A percentile compares a stretch with the other conserved stretches of the same genome.
Evolutionary conservation across 2,888 invertebrate species (phyloP).

Genomic region (Pristionchus mayeri): DNA sequence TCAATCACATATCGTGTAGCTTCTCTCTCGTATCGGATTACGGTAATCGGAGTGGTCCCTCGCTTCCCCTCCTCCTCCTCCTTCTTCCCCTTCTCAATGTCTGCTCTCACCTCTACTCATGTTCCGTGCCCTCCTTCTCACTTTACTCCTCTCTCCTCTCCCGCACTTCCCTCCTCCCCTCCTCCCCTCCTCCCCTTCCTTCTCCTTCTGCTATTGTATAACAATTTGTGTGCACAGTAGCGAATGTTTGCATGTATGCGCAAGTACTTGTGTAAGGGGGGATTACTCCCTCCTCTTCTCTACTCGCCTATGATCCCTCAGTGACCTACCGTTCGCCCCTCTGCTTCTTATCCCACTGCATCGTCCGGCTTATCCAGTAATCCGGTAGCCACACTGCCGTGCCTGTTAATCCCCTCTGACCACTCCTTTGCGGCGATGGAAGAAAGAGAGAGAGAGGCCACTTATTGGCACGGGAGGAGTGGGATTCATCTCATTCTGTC

Average conservation of each 20-base stretch:
- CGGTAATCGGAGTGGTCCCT: not conserved
- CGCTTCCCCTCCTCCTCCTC: too few species aligned
- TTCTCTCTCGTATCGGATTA: not conserved
- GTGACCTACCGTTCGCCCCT: constrained; percentile 12
- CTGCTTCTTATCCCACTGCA: too few species aligned
- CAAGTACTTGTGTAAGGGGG: constrained; percentile 24
- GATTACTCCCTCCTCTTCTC: constrained; percentile 26
- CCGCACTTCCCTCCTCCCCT: constrained; percentile 3
- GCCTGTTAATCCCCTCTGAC: not conserved
- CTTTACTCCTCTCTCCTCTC: not conserved
- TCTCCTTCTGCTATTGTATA: constrained; percentile 4
- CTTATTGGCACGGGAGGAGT: not conserved
- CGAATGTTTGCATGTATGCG: constrained; percentile 2
- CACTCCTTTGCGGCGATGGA: not conserved
- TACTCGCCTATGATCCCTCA: not conserved
- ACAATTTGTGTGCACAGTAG: constrained; percentile 23
- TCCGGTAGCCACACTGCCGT: not conserved
- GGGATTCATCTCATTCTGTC: constrained; percentile 4
- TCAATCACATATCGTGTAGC: constrained; percentile 42
- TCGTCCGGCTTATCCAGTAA: not conserved
- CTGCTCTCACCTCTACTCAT: not conserved
- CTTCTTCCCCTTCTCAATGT: not conserved
- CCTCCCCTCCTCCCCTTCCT: constrained; percentile 3
- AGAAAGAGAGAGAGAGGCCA: not conserved
- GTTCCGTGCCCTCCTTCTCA: constrained; percentile 8